Percentiles rank a stretch among this genome's conserved stretches.
Evolutionary conservation across 2,797 vertebrate species (phyloP).

Genomic region (Chaetophractus vellerosus): DNA sequence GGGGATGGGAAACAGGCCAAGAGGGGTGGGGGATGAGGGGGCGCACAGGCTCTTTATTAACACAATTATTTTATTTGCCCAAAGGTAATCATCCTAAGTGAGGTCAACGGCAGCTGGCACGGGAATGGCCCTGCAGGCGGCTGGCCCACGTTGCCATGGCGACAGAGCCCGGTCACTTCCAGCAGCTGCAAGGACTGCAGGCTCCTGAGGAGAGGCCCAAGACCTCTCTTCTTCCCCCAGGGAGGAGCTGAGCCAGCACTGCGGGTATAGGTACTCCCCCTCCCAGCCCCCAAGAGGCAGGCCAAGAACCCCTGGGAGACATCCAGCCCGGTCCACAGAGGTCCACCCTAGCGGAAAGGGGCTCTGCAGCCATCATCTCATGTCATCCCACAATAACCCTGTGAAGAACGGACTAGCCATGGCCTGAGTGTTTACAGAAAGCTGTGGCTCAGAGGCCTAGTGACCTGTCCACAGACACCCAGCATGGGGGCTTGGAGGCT

Average conservation of each 20-base stretch:
- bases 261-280: background rate
- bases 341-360: background rate
- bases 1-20: constrained; percentile 85
- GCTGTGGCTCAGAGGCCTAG: background rate
- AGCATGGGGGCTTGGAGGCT: background rate
- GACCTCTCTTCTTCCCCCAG: background rate
- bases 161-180: constrained; percentile 83
- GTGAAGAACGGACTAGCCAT: background rate
- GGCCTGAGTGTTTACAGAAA: background rate
- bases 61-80: constrained; percentile 93
- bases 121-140: constrained; percentile 76
- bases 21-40: background rate
- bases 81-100: constrained; percentile 93
- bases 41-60: constrained; percentile 90
- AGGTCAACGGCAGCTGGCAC: constrained; percentile 89
- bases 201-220: constrained; percentile 50
- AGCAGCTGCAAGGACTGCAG: constrained; percentile 59
- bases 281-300: background rate
- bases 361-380: background rate
- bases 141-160: constrained; percentile 89
- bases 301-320: background rate
- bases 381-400: background rate
- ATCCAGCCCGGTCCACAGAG: background rate
- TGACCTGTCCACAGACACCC: background rate
- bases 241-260: background rate